Base-by-base conservation (phyloP, 2,888 invertebrate species). In the Spilarctia lutea region DNA sequence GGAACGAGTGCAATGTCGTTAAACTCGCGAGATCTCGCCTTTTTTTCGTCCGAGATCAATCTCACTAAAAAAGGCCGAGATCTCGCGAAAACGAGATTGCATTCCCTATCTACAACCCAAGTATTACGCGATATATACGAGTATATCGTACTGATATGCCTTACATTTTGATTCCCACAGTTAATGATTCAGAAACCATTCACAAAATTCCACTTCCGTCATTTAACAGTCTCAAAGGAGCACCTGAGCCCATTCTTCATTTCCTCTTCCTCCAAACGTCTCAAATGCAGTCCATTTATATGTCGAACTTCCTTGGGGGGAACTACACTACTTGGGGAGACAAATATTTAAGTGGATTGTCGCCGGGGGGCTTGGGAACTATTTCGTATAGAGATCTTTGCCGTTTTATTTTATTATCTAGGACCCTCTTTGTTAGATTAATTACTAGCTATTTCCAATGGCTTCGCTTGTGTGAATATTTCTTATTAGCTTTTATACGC, bases 281-380 rank as follows among this genome's bases (percentile, higher is more conserved):
- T 65, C 63, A 48, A 69, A 20, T 33, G 39, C 24, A n/a, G n/a
- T 70, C 74, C 66, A 74, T 66, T 66, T 66, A 66, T 68, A 73
- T 35, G 8, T 16, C n/a, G 35, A 48, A 48, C 67, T 70, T 73
- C 72, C 75, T 75, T 71, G 70, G 65, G 70, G 75, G 72, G 68
- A 72, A 7, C 72, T 56, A 24, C 24, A 69, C n/a, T 52, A 48
- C 52, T 72, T 72, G n/a, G 72, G 63, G 69, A 68, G 42, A 65
- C 56, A 10, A 42, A n/a, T 48, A 35, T 33, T 45, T 75, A 75
- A 75, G 65, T 75, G 72, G 65, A 10, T 24, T 68, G 65, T 68
- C 63, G 65, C 52, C 8, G 72, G 72, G 75, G 56, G 13, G 35
- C 68, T 65, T 42, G 45, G 27, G 63, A 71, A 63, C 45, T 48